These are phyloP conservation scores for Drosophila nikananu DNA, from an alignment of 1,140 invertebrate genomes.

Conservation along the genomic window DNA sequence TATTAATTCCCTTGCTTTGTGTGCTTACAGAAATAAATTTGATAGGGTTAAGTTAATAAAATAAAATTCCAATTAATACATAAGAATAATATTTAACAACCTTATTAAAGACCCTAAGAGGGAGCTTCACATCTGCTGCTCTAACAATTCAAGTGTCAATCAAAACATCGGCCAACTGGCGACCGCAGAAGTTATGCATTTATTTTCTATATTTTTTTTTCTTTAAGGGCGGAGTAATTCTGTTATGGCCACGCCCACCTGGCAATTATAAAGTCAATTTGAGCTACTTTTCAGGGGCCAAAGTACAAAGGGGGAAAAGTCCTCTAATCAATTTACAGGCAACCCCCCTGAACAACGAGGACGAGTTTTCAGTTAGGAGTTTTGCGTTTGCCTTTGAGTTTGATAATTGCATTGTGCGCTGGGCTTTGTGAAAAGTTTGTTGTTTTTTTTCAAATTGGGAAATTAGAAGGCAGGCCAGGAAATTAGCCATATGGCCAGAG, in stretches of 20 bases:
- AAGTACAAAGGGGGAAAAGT: constrained; percentile 37
- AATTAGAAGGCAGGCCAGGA: constrained; percentile 58
- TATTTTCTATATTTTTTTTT: constrained; percentile 2
- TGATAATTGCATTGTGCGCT: constrained; percentile 61
- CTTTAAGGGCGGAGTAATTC: constrained; percentile 28
- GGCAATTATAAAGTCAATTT: constrained; percentile 72
- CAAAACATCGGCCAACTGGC: constrained; percentile 42
- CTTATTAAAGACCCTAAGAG: not conserved
- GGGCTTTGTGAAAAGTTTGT: constrained; percentile 63
- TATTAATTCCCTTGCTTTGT: no score
- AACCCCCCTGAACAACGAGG: constrained; percentile 35
- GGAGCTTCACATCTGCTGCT: constrained; percentile 32
- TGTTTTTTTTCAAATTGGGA: constrained; percentile 57
- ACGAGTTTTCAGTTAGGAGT: constrained; percentile 9
- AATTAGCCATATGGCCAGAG: constrained; percentile 72
- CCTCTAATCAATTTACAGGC: constrained; percentile 70
- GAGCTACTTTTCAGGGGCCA: constrained; percentile 30
- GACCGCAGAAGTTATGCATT: constrained; percentile 43
- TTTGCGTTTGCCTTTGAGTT: constrained; percentile 9
- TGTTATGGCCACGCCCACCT: constrained; percentile 50
- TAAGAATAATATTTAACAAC: not conserved
- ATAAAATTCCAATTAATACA: not conserved
- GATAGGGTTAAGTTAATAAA: not conserved
- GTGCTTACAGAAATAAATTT: not conserved
- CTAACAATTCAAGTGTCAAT: constrained; percentile 34